Base-by-base conservation (phyloP, 1,140 invertebrate species). In the Parapsyche elsis region DNA sequence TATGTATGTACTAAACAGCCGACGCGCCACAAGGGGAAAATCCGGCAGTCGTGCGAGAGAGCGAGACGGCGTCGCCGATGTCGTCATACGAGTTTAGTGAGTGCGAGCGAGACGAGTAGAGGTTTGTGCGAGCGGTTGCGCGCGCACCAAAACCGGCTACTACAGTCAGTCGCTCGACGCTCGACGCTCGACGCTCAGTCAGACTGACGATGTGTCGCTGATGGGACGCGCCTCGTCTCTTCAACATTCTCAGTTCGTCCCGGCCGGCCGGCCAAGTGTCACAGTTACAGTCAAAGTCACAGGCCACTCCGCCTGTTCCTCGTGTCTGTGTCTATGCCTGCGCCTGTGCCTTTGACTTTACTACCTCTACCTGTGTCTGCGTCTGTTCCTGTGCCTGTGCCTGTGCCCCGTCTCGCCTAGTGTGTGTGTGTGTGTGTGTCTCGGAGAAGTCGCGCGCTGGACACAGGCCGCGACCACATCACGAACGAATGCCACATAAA, bases 141-240 rank as follows among this genome's bases (percentile, higher is more conserved):
- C 71, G 71, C 71, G 71, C 38, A 7, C 12, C 5, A 5, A 71
- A 71, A 71, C 23, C 16, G 45, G 16, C 71, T 49, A 38, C 67
- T 2, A 4, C 9, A 10, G 59, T 46, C 59, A n/a, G 59, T 23
- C 12, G 59, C 12, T 59, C 9, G 5, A 16, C 12, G 12, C 9
- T 10, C 4, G 16, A 64, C 59, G 21, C 21, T 2, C 64, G 21
- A 26, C 10, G 10, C 19, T 26, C 23, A 10, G 24, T 9, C 5
- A 23, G 5, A 7, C 64, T 38, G 7, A 38, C 64, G 64, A 5
- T 9, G 21, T 23, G 59, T 12, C 1, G 9, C 16, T 16, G 49
- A n/a, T 12, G 1, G 2, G 49, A n/a, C 57, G n/a, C 57, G 57
- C 57, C 2, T 14, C 49, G 49, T n/a, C 49, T 14, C 10, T 38